A percentile compares a stretch with the other conserved stretches of the same genome.
phyloP scores from a whole-genome alignment of 2,113 vertebrate genomes.

The Oriolus oriolus region DNA sequence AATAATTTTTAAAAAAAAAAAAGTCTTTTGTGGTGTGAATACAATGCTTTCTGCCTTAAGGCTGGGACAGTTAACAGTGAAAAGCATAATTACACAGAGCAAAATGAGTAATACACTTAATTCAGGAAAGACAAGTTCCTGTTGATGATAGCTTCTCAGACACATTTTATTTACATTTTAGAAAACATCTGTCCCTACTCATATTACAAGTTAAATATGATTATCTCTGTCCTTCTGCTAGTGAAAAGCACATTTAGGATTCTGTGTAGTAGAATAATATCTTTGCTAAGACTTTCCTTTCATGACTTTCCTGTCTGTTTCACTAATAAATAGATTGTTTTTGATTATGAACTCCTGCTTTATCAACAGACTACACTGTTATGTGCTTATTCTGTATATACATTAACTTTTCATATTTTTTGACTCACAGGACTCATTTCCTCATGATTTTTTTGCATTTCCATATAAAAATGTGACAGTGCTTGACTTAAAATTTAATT shows the following conservation, averaged over 20 bases:
- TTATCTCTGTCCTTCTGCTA: neutral
- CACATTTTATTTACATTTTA: neutral
- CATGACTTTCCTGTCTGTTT: neutral
- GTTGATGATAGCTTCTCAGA: neutral
- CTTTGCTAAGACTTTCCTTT: neutral
- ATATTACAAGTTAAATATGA: neutral
- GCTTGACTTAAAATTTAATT: neutral
- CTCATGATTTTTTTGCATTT: neutral
- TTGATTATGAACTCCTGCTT: neutral
- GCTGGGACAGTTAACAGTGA: neutral
- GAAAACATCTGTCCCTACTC: constrained; percentile 21
- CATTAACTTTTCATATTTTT: neutral
- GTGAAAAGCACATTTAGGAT: neutral
- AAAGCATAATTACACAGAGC: neutral
- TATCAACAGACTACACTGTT: neutral
- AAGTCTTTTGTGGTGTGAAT: neutral
- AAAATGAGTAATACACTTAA: neutral
- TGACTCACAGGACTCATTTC: neutral
- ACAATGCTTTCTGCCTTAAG: neutral
- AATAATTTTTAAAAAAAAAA: neutral
- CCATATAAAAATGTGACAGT: neutral
- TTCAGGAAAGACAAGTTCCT: constrained; percentile 9
- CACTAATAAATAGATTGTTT: neutral
- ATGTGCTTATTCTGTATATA: neutral
- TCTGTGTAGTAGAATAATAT: neutral